Evolutionary conservation across 1,140 invertebrate genomes (phyloP), one percentile per base, ranked within the genome.

Genomic region (Oedothorax gibbosus): DNA sequence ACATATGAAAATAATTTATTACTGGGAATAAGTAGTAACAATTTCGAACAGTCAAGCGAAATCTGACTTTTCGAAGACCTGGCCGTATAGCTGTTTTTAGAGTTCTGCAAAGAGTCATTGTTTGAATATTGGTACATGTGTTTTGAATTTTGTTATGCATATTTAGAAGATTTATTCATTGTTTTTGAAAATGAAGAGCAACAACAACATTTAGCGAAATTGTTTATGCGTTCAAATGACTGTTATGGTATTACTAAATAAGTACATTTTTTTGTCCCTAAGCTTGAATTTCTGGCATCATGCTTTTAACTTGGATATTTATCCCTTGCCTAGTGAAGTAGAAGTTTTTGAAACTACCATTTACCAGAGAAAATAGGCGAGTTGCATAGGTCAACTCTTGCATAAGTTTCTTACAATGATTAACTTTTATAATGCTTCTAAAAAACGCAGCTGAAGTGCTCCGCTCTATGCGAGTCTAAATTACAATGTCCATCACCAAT

Each of bases 381-480:
- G 83, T 56, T 90, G 8, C 86, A 88, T 69, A 75, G 87, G 7
- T 90, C n/a, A n/a, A n/a, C n/a, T n/a, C n/a, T n/a, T n/a, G n/a
- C n/a, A n/a, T n/a, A n/a, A n/a, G n/a, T n/a, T 90, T 85, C 18
- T 89, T 18, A 90, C 89, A 12, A 84, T 90, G 54, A 69, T 90
- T 4, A 90, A 90, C 73, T 90, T 89, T 86, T 91, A 91, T 86
- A 86, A 86, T 8, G 83, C 91, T 90, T 81, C 73, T 91, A 9
- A 49, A 9, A 56, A 69, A 71, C n/a, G 20, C 54, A 64, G 60
- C 14, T 15, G 60, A 64, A 18, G 20, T n/a, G 20, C 60, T n/a
- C 7, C 14, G 14, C 20, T 8, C 14, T 15, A n/a, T n/a, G n/a
- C n/a, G n/a, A n/a, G n/a, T n/a, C n/a, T n/a, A n/a, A n/a, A n/a